Evolutionary conservation across 2,888 invertebrate species (phyloP), one percentile per base, ranked within the genome.

Genomic region (Galeruca laticollis): DNA sequence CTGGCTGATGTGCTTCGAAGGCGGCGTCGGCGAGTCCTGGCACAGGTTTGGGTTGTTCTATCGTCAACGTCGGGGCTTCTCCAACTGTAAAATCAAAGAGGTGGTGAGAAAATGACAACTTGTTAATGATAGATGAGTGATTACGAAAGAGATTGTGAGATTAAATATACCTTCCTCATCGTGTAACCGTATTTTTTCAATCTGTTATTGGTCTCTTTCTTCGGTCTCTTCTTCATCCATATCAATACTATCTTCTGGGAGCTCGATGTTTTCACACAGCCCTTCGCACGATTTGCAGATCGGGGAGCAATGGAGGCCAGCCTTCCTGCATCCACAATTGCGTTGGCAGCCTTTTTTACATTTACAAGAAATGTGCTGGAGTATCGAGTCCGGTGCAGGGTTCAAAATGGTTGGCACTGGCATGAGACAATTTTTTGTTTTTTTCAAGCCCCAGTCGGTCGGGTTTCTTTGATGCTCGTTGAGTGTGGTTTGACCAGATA

Each of bases 11-110:
- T 56, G 56, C 43, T 64, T 56, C 31, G 56, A 64, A 56, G 56
- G 56, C 0, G 18, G 21, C 26, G 26, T 26, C 26, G 26, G 6
- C 47, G 56, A 18, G 47, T 56, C 56, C 56, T 56, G 37, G 47
- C 47, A 26, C 0, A 5, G 47, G 64, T 26, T 18, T 43, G 21
- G 43, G 26, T 65, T 64, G 26, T 56, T 64, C 56, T 26, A 65
- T 47, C 56, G 15, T 56, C 47, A 65, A 43, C 18, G 64, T 21
- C 43, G 11, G 64, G 49, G 40, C 13, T 64, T 64, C 43, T 57
- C 56, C 64, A 56, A 21, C 57, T 64, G 43, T 13, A 64, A 64
- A 57, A 64, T 64, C 9, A 64, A 64, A 64, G 9, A 49, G 43
- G 43, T 4, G 10, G 43, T 43, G n/a, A 43, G n/a, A 9, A 43